Evolutionary conservation across 2,888 invertebrate genomes (phyloP).

Genomic region (Lepidocyrtoides sp.): DNA sequence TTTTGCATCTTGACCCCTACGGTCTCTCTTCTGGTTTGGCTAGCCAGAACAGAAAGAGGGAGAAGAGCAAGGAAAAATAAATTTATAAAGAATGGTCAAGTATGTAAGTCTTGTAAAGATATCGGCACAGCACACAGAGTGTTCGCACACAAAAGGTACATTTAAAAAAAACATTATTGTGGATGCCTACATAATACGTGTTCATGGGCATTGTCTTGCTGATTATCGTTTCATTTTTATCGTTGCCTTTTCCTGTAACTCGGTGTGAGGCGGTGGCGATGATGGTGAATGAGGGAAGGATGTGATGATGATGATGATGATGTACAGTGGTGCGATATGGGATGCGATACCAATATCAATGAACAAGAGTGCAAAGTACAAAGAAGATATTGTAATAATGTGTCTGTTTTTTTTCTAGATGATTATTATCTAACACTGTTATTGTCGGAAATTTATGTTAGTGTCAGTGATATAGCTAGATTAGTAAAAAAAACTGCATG

Average conservation of each 20-base stretch:
- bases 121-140: neutral
- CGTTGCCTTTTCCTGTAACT: slow-evolving; percentile 27
- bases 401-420: neutral
- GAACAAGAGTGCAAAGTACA: slow-evolving; percentile 9
- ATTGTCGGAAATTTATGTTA: neutral
- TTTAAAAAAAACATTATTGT: neutral
- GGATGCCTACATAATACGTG: neutral
- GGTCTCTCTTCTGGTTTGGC: neutral
- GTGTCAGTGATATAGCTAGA: too few species aligned
- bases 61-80: neutral
- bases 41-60: neutral
- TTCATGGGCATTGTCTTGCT: neutral
- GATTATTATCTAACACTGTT: slow-evolving; percentile 18
- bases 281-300: too few species aligned
- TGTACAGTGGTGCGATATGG: neutral
- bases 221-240: slow-evolving; percentile 21
- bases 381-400: neutral
- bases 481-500: too few species aligned
- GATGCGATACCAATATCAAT: slow-evolving; percentile 1
- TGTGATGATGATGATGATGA: neutral
- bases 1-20: slow-evolving; percentile 47
- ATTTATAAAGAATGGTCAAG: neutral
- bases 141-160: neutral
- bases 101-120: neutral
- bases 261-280: slow-evolving; percentile 26